phyloP scores from a whole-genome alignment of 2,113 vertebrate species.

The Alethe castanea region DNA sequence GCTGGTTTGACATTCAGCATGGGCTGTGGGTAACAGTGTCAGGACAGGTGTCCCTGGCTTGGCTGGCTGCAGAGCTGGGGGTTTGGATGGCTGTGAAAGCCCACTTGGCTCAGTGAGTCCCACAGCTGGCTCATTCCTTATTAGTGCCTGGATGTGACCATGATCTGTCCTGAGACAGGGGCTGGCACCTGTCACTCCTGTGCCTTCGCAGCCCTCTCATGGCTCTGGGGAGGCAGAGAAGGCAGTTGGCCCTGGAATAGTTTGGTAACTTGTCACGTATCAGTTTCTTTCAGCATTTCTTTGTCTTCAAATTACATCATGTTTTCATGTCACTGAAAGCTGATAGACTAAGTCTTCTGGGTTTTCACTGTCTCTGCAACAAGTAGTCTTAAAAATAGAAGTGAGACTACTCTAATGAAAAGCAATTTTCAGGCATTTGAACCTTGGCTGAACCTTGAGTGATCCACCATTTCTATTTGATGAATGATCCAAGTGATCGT shows the following conservation, averaged over 20 bases:
- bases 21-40: neutral
- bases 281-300: neutral
- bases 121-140: neutral
- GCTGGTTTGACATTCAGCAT: neutral
- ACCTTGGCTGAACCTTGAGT: neutral
- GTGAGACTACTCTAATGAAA: neutral
- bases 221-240: neutral
- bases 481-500: neutral
- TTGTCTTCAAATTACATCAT: conserved; percentile 7
- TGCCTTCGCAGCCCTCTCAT: neutral
- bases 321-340: neutral
- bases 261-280: neutral
- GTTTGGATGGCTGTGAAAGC: neutral
- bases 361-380: neutral
- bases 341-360: neutral
- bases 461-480: neutral
- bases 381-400: neutral
- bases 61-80: neutral
- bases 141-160: neutral
- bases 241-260: neutral
- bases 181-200: neutral
- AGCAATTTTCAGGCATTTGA: neutral
- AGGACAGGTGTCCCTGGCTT: neutral
- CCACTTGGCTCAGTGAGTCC: neutral
- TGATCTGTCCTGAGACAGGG: neutral